Conservation (phyloP, 1,140 invertebrate genomes). For the Littorina saxatilis region DNA sequence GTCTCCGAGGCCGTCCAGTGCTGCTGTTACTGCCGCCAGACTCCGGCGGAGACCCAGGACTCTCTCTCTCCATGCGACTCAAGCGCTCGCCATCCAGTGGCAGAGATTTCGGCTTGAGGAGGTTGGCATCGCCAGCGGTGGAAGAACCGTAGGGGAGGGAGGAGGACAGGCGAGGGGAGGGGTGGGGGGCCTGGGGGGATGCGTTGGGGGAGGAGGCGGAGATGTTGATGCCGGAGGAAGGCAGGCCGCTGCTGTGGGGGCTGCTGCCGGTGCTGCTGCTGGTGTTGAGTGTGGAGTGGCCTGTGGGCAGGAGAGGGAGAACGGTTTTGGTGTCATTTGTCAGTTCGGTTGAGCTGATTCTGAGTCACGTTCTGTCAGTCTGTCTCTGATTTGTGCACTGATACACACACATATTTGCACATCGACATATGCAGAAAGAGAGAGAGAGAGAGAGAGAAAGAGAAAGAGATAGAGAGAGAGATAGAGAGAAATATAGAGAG, state of each 20-base stretch:
- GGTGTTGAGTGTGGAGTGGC: conserved; percentile 42
- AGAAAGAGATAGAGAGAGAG: too few relatives aligned
- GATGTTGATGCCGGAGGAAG: background rate
- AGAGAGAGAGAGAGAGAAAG: too few relatives aligned
- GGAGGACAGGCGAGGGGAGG: conserved; percentile 34
- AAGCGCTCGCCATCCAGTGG: conserved; percentile 59
- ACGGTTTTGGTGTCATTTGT: too few relatives aligned
- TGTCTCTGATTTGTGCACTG: too few relatives aligned
- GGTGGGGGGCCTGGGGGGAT: conserved; percentile 4
- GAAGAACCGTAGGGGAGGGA: background rate
- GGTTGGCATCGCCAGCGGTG: conserved; percentile 15
- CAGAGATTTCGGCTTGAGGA: conserved; percentile 68
- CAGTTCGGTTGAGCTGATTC: too few relatives aligned
- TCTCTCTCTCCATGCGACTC: conserved; percentile 52
- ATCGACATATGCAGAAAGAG: too few relatives aligned
- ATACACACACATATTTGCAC: too few relatives aligned
- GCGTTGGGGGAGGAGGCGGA: background rate
- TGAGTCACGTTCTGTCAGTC: too few relatives aligned
- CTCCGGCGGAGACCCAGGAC: conserved; percentile 61
- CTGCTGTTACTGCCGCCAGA: conserved; percentile 33
- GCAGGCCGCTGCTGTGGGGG: conserved; percentile 30
- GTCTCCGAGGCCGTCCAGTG: conserved; percentile 40
- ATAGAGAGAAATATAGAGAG: too few relatives aligned
- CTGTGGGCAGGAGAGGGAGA: too few relatives aligned
- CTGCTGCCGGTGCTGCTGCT: conserved; percentile 21